These are phyloP conservation scores for Syngnathus scovelli DNA, from an alignment of 2,113 vertebrate genomes.

Conservation along the genomic window DNA sequence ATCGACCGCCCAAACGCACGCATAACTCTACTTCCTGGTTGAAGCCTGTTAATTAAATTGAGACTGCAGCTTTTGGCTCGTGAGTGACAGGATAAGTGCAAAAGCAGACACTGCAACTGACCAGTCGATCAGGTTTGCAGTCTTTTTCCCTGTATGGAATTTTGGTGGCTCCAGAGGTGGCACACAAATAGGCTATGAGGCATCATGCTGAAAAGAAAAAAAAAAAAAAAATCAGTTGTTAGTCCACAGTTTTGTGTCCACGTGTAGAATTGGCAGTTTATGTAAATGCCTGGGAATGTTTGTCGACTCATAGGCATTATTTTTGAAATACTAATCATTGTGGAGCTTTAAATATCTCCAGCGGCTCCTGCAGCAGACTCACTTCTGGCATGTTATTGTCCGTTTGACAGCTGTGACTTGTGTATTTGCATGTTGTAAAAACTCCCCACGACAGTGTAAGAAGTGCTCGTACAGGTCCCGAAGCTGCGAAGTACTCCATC, in stretches of 20 bases:
- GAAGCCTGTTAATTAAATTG: constrained; percentile 54
- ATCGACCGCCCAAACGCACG: constrained; percentile 4
- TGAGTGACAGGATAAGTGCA: constrained; percentile 46
- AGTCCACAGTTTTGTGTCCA: constrained; percentile 21
- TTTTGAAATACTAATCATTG: constrained; percentile 18
- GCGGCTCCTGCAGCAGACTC: constrained; percentile 24
- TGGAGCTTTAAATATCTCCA: constrained; percentile 7
- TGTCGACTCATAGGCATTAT: constrained; percentile 36
- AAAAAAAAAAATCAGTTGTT: no score
- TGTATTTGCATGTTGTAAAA: constrained; percentile 16
- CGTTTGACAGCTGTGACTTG: constrained; percentile 31
- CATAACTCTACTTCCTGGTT: constrained; percentile 3
- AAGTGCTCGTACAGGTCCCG: background rate
- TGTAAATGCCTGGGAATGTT: constrained; percentile 23
- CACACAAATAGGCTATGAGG: background rate
- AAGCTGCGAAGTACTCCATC: constrained; percentile 10
- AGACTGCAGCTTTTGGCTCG: constrained; percentile 37
- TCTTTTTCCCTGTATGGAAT: constrained; percentile 15
- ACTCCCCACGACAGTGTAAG: background rate
- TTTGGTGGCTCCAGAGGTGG: constrained; percentile 11
- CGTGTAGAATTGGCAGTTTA: constrained; percentile 34
- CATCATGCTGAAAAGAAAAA: background rate
- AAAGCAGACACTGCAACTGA: constrained; percentile 51
- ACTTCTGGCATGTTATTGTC: constrained; percentile 12
- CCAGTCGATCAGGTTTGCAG: constrained; percentile 38